A percentile compares a stretch with the other conserved stretches of the same genome.
phyloP scores from a whole-genome alignment of 2,888 invertebrate genomes.

The Cerastis rubricosa region DNA sequence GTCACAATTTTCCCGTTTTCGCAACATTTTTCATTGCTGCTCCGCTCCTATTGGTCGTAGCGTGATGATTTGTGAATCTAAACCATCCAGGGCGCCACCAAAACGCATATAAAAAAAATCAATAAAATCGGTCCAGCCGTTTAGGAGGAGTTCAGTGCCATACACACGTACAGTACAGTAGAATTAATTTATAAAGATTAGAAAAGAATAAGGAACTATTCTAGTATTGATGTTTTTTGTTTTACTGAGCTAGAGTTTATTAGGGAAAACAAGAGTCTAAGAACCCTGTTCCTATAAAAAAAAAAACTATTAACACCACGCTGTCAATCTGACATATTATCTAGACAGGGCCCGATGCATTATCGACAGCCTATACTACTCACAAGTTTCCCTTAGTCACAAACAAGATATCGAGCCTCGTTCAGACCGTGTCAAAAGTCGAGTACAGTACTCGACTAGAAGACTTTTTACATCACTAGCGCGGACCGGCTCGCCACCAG shows the following conservation, averaged over 20 bases:
- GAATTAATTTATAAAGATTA: too few relatives aligned
- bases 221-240: not conserved
- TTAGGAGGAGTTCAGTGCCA: too few relatives aligned
- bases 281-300: not conserved
- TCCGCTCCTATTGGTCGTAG: too few relatives aligned
- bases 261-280: not conserved
- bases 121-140: too few relatives aligned
- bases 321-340: conserved; percentile 1
- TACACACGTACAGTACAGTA: too few relatives aligned
- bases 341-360: conserved; percentile 27
- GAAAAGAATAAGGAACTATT: too few relatives aligned
- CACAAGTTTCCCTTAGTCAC: conserved; percentile 47
- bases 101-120: too few relatives aligned
- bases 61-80: too few relatives aligned
- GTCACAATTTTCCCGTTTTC: too few relatives aligned
- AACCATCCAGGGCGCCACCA: too few relatives aligned
- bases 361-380: not conserved
- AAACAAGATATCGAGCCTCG: conserved; percentile 3
- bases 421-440: conserved; percentile 26
- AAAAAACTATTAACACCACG: not conserved
- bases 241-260: not conserved
- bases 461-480: conserved; percentile 57
- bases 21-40: too few relatives aligned
- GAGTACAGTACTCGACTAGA: conserved; percentile 22
- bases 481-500: conserved; percentile 67